Base-by-base conservation (phyloP, 2,797 vertebrate species). In the Graptemys geographica region DNA sequence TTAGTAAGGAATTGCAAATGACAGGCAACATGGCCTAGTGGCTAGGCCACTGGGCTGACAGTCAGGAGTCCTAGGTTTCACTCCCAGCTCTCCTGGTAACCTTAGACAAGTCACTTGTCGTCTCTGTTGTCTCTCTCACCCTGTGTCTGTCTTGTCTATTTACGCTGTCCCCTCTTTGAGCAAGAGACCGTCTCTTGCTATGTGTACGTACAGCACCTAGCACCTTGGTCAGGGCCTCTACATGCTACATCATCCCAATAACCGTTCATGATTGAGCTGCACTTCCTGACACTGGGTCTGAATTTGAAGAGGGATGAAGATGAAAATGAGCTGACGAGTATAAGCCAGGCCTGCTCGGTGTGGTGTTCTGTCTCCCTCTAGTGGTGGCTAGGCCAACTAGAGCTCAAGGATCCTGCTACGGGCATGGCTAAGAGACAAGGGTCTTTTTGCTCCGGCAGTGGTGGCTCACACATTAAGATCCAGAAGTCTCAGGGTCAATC, bases 141-240 rank as follows among this genome's bases (percentile, higher is more conserved):
- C 84, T 81, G 86, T 87, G 95, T 86, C 88, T 97, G 91, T 87
- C 84, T 94, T 12, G 65, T n/a, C 51, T 80, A n/a, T 23, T 25
- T 57, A 57, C 27, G 6, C 2, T 25, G 7, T 15, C 25, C 51
- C 19, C 19, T 25, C 80, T 16, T 18, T 31, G 37, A 56, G 8
- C 55, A 15, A 44, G 37, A 1, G n/a, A 57, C 25, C 13, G 31
- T 49, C 83, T 72, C 79, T 90, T n/a, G 78, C 83, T 69, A 37
- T 33, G 93, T 92, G 86, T 94, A 81, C 94, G 89, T 79, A 93
- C 76, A 94, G 94, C 90, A 96, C 93, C 94, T 96, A 94, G 88
- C 96, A 97, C 87, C 57, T 2, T 85, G 87, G 92, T 81, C 84
- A 21, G 37, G 37, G 37, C 5, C 69, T 41, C 23, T 37, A 25